These are phyloP conservation scores for Apostichopus japonicus DNA, from an alignment of 35 echinoderm and acorn worm genomes.

Conservation along the genomic window DNA sequence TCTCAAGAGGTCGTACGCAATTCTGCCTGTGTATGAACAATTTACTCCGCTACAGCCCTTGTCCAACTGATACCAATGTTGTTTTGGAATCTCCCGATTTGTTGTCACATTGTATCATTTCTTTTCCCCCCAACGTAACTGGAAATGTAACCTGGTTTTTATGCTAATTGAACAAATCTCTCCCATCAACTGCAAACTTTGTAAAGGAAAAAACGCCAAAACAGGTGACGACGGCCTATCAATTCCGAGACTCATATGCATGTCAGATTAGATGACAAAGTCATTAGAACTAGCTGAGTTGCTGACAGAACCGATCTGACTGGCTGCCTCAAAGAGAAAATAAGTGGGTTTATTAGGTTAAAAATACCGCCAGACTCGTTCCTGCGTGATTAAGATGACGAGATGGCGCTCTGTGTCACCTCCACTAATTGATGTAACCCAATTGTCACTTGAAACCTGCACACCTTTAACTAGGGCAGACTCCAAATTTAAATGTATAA, in stretches of 20 bases:
- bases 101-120: background rate
- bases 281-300: slow-evolving; percentile 27
- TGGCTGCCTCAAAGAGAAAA: slow-evolving; percentile 14
- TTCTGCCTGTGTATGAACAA: too few species aligned
- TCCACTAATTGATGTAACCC: slow-evolving; percentile 42
- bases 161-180: slow-evolving; percentile 37
- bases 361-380: slow-evolving; percentile 41
- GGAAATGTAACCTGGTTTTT: slow-evolving; percentile 14
- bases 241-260: slow-evolving; percentile 4
- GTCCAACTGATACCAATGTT: too few species aligned
- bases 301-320: slow-evolving; percentile 25
- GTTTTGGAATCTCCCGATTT: background rate
- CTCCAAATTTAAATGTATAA: background rate
- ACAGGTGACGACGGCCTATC: slow-evolving; percentile 13
- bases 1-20: too few species aligned
- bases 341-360: slow-evolving; percentile 37
- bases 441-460: background rate
- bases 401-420: slow-evolving; percentile 7
- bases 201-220: slow-evolving; percentile 1
- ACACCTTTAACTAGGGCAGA: slow-evolving; percentile 40
- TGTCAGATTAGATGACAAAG: slow-evolving; percentile 28
- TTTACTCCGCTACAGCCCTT: too few species aligned
- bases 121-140: background rate
- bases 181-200: background rate
- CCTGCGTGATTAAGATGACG: slow-evolving; percentile 35